These are phyloP conservation scores for Acanthoscelides obtectus DNA, from an alignment of 2,888 invertebrate species.

Conservation along the genomic window DNA sequence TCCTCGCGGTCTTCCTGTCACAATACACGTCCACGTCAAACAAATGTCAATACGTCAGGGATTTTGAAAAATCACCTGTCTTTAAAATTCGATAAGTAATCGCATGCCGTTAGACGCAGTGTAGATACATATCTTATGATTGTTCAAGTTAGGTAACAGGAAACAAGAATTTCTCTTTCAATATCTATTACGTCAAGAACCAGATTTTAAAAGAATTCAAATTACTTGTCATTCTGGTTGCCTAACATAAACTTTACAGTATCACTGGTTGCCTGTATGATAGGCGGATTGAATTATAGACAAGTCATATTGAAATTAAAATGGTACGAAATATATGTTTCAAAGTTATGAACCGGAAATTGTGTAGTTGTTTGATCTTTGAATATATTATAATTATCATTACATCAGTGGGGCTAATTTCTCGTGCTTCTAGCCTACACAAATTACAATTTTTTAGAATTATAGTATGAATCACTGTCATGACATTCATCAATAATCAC, in stretches of 20 bases:
- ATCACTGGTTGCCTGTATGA: not conserved
- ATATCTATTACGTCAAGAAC: not conserved
- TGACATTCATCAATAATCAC: not conserved
- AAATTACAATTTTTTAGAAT: too few relatives aligned
- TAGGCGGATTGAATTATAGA: too few relatives aligned
- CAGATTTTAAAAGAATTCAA: not conserved
- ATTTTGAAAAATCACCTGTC: not conserved
- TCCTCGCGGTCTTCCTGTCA: not conserved
- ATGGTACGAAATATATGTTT: too few relatives aligned
- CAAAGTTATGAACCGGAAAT: too few relatives aligned
- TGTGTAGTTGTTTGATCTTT: too few relatives aligned
- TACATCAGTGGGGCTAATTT: too few relatives aligned
- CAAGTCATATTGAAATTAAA: too few relatives aligned
- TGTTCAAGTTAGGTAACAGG: not conserved
- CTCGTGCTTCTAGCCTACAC: too few relatives aligned
- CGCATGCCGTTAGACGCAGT: not conserved
- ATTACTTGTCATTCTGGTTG: not conserved
- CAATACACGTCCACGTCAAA: not conserved
- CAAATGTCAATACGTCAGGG: not conserved
- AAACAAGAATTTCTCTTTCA: not conserved
- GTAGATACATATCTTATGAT: not conserved
- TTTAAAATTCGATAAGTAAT: not conserved
- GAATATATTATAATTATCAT: too few relatives aligned
- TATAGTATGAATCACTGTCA: too few relatives aligned
- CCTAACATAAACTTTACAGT: not conserved